Conservation (phyloP, 2,797 vertebrate genomes). For the Varecia variegata region DNA sequence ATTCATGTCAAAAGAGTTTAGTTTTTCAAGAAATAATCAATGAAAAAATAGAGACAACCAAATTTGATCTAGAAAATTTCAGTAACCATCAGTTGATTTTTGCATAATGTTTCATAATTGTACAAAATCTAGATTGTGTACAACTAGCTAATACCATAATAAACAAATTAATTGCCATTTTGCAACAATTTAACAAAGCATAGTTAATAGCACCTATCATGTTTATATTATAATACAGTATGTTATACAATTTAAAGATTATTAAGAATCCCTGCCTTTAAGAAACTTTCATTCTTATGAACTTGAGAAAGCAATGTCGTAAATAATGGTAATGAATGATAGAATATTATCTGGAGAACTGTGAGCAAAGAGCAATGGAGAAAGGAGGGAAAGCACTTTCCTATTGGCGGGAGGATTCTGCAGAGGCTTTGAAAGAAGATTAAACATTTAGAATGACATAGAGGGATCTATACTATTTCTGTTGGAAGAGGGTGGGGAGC, state of each 20-base stretch:
- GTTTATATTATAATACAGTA: neutral
- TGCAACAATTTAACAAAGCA: neutral
- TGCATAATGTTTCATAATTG: neutral
- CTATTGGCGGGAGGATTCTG: neutral
- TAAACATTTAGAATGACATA: neutral
- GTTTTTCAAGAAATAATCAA: neutral
- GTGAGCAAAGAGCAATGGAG: neutral
- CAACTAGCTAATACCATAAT: neutral
- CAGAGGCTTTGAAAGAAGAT: neutral
- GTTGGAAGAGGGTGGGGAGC: neutral
- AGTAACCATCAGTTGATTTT: neutral
- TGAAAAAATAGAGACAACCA: slow-evolving; percentile 30
- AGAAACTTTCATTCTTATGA: neutral
- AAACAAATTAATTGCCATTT: neutral
- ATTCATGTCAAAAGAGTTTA: neutral
- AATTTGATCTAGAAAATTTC: neutral
- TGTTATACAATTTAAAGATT: neutral
- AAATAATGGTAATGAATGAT: neutral
- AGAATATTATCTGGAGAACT: neutral
- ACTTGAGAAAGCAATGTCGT: neutral
- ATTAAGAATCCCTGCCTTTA: neutral
- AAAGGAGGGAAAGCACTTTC: neutral
- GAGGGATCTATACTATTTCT: neutral
- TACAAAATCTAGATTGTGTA: neutral
- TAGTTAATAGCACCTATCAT: neutral